Conservation (phyloP, 2,888 invertebrate species). For the Strigamia crassipes region DNA sequence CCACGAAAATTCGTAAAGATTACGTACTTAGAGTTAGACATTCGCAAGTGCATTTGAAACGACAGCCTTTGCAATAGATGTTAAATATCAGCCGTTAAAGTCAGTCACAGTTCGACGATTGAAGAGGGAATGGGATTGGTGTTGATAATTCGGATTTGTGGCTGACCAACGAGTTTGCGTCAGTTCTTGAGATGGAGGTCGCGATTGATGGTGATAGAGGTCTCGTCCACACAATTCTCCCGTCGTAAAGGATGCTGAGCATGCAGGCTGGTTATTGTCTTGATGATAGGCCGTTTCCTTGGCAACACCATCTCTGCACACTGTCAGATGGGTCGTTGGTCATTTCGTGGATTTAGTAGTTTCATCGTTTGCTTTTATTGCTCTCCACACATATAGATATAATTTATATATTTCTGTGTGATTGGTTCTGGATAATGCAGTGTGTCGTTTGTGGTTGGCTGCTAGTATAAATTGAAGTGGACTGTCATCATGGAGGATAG, state of each 20-base stretch:
- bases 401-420: slow-evolving; percentile 11
- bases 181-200: slow-evolving; percentile 6
- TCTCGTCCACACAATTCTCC: slow-evolving; percentile 23
- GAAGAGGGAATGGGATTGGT: neutral
- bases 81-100: neutral
- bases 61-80: neutral
- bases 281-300: slow-evolving; percentile 26
- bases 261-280: slow-evolving; percentile 30
- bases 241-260: slow-evolving; percentile 27
- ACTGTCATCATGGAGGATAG: neutral
- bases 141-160: slow-evolving; percentile 19
- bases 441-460: neutral
- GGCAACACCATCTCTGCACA: slow-evolving; percentile 25
- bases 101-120: neutral
- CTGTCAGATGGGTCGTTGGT: slow-evolving; percentile 27
- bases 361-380: slow-evolving; percentile 15
- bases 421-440: slow-evolving; percentile 15
- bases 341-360: slow-evolving; percentile 29
- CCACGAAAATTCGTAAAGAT: no score
- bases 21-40: no score
- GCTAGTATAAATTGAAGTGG: slow-evolving; percentile 8
- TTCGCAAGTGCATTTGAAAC: no score
- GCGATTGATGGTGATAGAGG: slow-evolving; percentile 30
- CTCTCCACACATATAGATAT: slow-evolving; percentile 2
- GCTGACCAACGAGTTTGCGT: neutral